Percentiles rank a stretch among this genome's conserved stretches.
These are phyloP conservation scores for Eupelmus urozonus DNA, from an alignment of 2,888 invertebrate genomes.

Conservation along the genomic window DNA sequence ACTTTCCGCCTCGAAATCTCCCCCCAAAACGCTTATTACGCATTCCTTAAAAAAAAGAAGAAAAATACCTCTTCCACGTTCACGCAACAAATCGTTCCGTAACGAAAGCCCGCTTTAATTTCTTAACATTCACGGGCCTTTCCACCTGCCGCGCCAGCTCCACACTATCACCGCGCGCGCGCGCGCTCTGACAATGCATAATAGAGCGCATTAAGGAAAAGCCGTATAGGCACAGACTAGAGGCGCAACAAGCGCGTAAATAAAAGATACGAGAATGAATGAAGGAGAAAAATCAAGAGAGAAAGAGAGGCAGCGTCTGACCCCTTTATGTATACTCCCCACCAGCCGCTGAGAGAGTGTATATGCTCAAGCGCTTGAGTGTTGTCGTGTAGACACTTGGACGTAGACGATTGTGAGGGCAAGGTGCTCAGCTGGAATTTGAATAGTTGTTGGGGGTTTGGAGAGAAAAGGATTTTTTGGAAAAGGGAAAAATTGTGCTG, in stretches of 20 bases:
- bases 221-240: neutral
- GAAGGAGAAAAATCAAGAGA: neutral
- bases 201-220: neutral
- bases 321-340: neutral
- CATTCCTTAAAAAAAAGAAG: too few species aligned
- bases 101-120: neutral
- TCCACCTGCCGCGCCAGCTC: conserved; percentile 6
- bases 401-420: too few species aligned
- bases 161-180: neutral
- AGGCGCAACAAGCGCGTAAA: neutral
- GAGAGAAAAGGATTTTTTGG: too few species aligned
- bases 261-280: neutral
- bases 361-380: too few species aligned
- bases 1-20: too few species aligned
- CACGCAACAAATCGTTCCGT: neutral
- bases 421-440: too few species aligned
- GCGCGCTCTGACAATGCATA: neutral
- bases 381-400: too few species aligned
- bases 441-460: too few species aligned
- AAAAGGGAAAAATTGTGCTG: too few species aligned
- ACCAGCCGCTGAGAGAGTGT: too few species aligned
- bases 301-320: neutral
- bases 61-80: neutral
- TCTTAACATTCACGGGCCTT: conserved; percentile 1
- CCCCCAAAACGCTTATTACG: too few species aligned